phyloP scores from a whole-genome alignment of 2,888 invertebrate species.

The Caenorhabditis plicata region DNA sequence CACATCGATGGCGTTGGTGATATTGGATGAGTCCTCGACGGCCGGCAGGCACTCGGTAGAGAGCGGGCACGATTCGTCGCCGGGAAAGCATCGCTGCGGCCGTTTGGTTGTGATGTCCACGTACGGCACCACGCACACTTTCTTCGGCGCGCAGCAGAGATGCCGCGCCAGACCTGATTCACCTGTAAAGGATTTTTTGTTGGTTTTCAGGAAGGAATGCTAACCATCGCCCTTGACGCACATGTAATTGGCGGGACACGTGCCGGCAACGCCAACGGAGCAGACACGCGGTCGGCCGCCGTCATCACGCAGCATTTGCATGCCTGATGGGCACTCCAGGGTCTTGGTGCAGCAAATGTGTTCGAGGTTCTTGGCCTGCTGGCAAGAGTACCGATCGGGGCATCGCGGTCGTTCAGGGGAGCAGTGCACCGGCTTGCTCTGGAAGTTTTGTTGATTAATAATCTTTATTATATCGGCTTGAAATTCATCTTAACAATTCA shows the following conservation, averaged over 20 bases:
- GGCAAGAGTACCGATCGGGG: slow-evolving; percentile 45
- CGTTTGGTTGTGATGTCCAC: slow-evolving; percentile 36
- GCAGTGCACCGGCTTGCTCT: no score
- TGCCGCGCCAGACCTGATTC: slow-evolving; percentile 25
- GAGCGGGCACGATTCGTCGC: slow-evolving; percentile 37
- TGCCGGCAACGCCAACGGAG: slow-evolving; percentile 41
- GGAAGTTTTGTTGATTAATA: no score
- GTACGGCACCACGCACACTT: slow-evolving; percentile 47
- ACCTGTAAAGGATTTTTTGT: neutral
- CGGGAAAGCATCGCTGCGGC: slow-evolving; percentile 47
- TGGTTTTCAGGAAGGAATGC: slow-evolving; percentile 1
- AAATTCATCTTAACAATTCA: no score
- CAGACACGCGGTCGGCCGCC: slow-evolving; percentile 44
- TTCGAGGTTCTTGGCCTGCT: slow-evolving; percentile 45
- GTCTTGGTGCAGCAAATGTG: slow-evolving; percentile 49
- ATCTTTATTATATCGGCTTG: no score
- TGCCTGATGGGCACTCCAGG: slow-evolving; percentile 45
- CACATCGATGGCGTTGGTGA: slow-evolving; percentile 42
- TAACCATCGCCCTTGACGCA: slow-evolving; percentile 41
- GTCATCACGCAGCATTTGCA: slow-evolving; percentile 45
- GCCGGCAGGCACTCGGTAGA: slow-evolving; percentile 46
- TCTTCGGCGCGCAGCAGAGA: slow-evolving; percentile 45
- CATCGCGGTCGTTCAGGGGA: slow-evolving; percentile 17
- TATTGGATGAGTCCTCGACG: slow-evolving; percentile 32
- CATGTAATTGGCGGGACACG: slow-evolving; percentile 43